Conservation (phyloP, 1,140 invertebrate genomes). For the Megalopta genalis region DNA sequence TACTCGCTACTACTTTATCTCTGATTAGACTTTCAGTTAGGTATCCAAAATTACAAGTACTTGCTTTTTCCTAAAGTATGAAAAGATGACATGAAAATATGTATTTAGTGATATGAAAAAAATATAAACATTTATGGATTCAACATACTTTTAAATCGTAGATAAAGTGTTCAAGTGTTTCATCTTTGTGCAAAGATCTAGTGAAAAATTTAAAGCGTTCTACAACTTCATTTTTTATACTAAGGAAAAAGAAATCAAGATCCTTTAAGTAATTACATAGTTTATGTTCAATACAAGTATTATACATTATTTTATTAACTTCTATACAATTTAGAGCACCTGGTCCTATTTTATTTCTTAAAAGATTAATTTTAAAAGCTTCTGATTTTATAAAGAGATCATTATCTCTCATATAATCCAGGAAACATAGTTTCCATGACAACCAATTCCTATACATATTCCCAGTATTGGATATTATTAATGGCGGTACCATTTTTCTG, state of each 20-base stretch:
- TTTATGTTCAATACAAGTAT: constrained; percentile 41
- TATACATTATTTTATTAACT: background rate
- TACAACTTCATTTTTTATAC: constrained; percentile 51
- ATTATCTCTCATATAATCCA: constrained; percentile 48
- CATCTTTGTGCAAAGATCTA: constrained; percentile 6
- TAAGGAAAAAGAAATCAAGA: constrained; percentile 46
- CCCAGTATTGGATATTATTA: constrained; percentile 14
- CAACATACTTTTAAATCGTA: constrained; percentile 47
- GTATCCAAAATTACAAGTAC: constrained; percentile 59
- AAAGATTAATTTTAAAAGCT: constrained; percentile 36
- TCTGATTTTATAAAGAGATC: constrained; percentile 20
- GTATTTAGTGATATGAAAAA: background rate
- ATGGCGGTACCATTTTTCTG: too few relatives aligned
- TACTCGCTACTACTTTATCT: constrained; percentile 55
- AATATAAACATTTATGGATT: constrained; percentile 2
- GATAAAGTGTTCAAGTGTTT: constrained; percentile 54
- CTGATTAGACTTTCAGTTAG: constrained; percentile 53
- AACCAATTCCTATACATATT: constrained; percentile 56
- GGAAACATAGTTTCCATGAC: constrained; percentile 56
- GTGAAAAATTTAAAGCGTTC: constrained; percentile 60
- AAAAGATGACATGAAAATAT: background rate
- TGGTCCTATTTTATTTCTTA: constrained; percentile 55
- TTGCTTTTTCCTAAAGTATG: constrained; percentile 52
- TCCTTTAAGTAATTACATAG: constrained; percentile 26
- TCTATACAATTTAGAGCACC: constrained; percentile 44